These are phyloP conservation scores for Poicephalus meyeri DNA, from an alignment of 2,113 vertebrate genomes.

Conservation along the genomic window DNA sequence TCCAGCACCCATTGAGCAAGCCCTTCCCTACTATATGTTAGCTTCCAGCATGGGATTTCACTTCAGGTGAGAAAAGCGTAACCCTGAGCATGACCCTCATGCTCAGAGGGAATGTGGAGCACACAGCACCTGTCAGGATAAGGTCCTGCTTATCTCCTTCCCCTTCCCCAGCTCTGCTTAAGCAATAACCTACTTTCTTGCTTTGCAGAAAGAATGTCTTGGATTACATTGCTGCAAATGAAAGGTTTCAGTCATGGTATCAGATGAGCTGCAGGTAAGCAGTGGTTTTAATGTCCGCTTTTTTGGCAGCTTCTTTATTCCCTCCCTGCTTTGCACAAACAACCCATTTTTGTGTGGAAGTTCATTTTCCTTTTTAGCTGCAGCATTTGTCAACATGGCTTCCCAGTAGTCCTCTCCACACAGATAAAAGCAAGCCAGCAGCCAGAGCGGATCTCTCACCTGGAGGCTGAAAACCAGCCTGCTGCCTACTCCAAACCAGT, in stretches of 20 bases:
- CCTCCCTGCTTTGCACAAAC: background rate
- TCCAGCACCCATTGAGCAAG: background rate
- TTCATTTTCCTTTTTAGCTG: conserved; percentile 11
- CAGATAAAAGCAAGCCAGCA: background rate
- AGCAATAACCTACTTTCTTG: conserved; percentile 30
- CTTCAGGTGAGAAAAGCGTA: background rate
- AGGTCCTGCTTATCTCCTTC: background rate
- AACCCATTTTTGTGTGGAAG: background rate
- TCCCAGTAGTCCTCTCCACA: background rate
- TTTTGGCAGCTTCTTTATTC: conserved; percentile 34
- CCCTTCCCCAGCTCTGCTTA: background rate
- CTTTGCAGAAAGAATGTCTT: background rate
- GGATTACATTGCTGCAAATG: conserved; percentile 27
- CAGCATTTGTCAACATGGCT: background rate
- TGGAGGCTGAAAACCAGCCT: background rate
- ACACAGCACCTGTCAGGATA: background rate
- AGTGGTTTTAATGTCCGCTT: background rate
- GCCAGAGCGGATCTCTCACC: background rate
- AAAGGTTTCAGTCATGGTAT: conserved; percentile 9
- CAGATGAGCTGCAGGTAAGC: conserved; percentile 47
- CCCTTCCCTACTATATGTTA: background rate
- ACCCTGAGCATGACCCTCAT: background rate
- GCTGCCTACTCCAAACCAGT: background rate
- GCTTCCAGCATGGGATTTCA: background rate
- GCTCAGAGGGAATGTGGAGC: background rate